phyloP scores from a whole-genome alignment of 2,113 vertebrate species.

The Condylura cristata region DNA sequence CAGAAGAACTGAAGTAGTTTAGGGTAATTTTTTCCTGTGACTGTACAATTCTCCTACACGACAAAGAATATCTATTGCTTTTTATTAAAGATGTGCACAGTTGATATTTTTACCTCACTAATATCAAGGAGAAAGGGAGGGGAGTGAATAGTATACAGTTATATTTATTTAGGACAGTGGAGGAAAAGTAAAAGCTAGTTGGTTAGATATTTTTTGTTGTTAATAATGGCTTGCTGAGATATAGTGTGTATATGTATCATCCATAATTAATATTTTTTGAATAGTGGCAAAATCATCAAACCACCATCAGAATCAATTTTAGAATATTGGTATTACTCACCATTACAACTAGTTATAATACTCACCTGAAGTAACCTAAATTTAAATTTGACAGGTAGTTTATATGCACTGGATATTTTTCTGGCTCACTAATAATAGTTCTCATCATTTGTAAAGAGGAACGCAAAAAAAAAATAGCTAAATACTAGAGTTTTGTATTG shows the following conservation, averaged over 20 bases:
- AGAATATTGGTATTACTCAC: background rate
- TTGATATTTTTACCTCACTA: background rate
- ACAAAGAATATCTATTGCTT: background rate
- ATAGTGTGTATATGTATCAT: background rate
- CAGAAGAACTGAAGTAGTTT: too few relatives aligned
- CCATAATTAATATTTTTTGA: background rate
- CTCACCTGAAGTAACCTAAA: background rate
- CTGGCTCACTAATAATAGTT: background rate
- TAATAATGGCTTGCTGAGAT: background rate
- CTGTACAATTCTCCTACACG: background rate
- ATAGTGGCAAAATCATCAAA: background rate
- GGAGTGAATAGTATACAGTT: background rate
- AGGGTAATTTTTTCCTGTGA: too few relatives aligned
- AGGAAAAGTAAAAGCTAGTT: background rate
- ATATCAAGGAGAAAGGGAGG: fast-evolving
- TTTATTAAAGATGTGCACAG: background rate
- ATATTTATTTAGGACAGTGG: background rate
- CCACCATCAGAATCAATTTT: background rate
- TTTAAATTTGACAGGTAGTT: too few relatives aligned
- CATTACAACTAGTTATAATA: background rate
- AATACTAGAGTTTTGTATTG: background rate
- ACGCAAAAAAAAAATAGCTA: background rate
- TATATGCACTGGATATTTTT: background rate
- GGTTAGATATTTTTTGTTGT: background rate
- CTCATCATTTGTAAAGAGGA: background rate